phyloP scores from a whole-genome alignment of 2,797 vertebrate genomes.

The Eulemur rubriventer region DNA sequence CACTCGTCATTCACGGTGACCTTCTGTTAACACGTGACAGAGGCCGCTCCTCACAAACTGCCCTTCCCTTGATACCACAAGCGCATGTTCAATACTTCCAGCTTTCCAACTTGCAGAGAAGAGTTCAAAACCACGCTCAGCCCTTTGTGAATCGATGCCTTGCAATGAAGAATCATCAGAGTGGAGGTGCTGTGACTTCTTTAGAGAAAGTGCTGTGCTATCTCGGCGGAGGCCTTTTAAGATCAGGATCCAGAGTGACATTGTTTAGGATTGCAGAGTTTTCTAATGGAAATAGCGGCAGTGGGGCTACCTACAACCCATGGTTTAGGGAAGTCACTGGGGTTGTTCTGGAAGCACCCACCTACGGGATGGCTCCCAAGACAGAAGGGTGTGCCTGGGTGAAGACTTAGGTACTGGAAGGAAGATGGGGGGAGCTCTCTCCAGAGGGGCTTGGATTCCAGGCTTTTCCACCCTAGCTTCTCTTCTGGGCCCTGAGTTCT shows the following conservation, averaged over 20 bases:
- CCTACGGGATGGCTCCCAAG: neutral
- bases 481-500: neutral
- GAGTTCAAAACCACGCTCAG: neutral
- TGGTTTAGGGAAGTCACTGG: neutral
- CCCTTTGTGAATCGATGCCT: neutral
- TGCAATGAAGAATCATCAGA: neutral
- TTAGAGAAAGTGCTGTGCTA: neutral
- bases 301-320: too few relatives aligned
- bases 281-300: neutral
- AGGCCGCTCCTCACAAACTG: neutral
- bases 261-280: neutral
- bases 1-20: neutral
- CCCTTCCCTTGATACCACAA: neutral
- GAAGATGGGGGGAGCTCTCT: neutral
- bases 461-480: neutral
- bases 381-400: neutral
- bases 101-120: neutral
- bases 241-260: neutral
- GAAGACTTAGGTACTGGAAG: neutral
- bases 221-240: neutral
- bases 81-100: neutral
- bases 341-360: neutral
- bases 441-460: neutral
- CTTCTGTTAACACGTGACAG: neutral
- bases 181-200: neutral